Conservation (phyloP, 2,888 invertebrate species). For the Strigamia transsilvanica region DNA sequence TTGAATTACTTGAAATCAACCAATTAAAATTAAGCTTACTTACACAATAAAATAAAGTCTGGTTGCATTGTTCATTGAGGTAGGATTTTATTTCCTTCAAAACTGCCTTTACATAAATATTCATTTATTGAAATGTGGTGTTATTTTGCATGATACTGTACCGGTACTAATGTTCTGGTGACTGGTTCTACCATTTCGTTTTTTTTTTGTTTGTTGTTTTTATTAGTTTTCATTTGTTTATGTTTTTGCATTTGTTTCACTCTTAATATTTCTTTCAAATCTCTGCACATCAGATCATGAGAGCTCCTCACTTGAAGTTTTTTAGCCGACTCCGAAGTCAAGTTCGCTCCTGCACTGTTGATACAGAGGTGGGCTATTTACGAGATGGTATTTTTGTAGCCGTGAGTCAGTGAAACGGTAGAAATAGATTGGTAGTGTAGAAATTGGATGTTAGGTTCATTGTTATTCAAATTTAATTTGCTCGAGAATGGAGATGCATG, state of each 20-base stretch:
- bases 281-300: slow-evolving; percentile 78
- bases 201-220: slow-evolving; percentile 57
- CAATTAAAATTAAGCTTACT: neutral
- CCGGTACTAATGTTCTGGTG: slow-evolving; percentile 19
- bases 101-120: neutral
- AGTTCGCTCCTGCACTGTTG: slow-evolving; percentile 35
- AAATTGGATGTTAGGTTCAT: neutral
- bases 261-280: slow-evolving; percentile 36
- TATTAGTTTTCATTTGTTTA: neutral
- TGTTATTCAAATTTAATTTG: neutral
- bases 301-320: slow-evolving; percentile 96
- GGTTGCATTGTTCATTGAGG: neutral
- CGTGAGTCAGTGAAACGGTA: neutral
- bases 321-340: slow-evolving; percentile 92
- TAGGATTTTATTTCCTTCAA: slow-evolving; percentile 14
- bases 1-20: neutral
- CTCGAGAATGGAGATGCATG: neutral
- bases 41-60: neutral
- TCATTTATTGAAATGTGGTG: neutral
- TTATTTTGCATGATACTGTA: neutral
- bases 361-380: slow-evolving; percentile 33
- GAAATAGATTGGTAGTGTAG: slow-evolving; percentile 19
- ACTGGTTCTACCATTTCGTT: slow-evolving; percentile 59
- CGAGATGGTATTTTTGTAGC: slow-evolving; percentile 6
- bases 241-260: neutral